Evolutionary conservation across 1,140 invertebrate species (phyloP).

Genomic region (Luehdorfia chinensis): DNA sequence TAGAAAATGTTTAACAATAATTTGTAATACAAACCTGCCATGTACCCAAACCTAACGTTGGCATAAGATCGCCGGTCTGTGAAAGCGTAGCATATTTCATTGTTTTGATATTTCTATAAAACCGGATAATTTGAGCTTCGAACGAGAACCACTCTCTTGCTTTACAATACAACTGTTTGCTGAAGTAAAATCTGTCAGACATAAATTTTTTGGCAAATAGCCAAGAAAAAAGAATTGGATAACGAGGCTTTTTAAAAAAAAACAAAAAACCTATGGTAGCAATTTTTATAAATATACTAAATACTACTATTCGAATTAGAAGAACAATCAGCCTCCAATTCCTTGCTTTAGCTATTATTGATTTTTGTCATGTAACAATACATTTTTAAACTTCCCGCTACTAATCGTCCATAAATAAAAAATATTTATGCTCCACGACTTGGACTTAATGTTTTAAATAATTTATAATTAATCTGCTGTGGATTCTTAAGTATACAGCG

Average conservation of each 20-base stretch:
- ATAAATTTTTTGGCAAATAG: slow-evolving; percentile 43
- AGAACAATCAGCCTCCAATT: slow-evolving; percentile 10
- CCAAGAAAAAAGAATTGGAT: slow-evolving; percentile 29
- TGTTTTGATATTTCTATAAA: slow-evolving; percentile 31
- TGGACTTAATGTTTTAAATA: no score
- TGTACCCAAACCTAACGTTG: slow-evolving; percentile 86
- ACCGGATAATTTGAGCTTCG: slow-evolving; percentile 12
- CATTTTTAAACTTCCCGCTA: slow-evolving; percentile 51
- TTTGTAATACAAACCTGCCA: slow-evolving; percentile 81
- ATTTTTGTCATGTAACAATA: slow-evolving; percentile 51
- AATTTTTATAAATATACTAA: not conserved
- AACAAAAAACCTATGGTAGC: not conserved
- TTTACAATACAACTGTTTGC: slow-evolving; percentile 32
- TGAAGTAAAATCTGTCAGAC: slow-evolving; percentile 39
- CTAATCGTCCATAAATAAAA: slow-evolving; percentile 21
- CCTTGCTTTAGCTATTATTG: slow-evolving; percentile 32
- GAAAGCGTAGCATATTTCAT: slow-evolving; percentile 60
- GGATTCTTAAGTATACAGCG: no score
- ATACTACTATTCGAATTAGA: not conserved
- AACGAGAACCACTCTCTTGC: slow-evolving; percentile 25
- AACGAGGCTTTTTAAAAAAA: slow-evolving; percentile 8
- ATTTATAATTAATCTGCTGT: not conserved
- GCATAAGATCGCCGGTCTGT: slow-evolving; percentile 80
- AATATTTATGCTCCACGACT: not conserved
- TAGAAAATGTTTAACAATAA: slow-evolving; percentile 15